A percentile compares a stretch with the other conserved stretches of the same genome.
These are phyloP conservation scores for Pantherophis alleghaniensis DNA, from an alignment of 2,797 vertebrate species.

Conservation along the genomic window DNA sequence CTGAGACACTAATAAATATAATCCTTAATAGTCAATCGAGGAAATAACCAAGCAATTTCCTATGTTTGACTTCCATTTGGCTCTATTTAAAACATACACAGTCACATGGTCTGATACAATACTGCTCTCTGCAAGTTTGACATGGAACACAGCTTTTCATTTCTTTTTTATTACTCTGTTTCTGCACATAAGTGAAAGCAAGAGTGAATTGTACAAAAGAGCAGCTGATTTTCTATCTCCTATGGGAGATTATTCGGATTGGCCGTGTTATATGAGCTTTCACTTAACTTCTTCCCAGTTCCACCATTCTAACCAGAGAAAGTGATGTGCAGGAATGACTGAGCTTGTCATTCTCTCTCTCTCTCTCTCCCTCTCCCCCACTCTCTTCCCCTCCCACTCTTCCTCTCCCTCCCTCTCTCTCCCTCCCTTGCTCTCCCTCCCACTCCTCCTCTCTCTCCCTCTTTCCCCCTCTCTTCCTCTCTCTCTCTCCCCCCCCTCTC, in stretches of 20 bases:
- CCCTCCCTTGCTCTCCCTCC: too few species aligned
- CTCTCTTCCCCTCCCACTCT: too few species aligned
- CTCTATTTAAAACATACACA: background rate
- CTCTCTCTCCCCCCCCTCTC: rapidly evolving
- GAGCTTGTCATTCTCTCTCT: background rate
- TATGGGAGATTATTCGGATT: background rate
- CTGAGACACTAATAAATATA: constrained; percentile 16
- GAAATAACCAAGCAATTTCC: constrained; percentile 34
- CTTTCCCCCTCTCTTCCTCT: too few species aligned
- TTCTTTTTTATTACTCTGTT: background rate
- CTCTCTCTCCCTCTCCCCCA: too few species aligned
- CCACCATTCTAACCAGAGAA: background rate
- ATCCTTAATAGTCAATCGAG: constrained; percentile 2
- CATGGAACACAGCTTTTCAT: background rate
- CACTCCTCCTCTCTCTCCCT: too few species aligned
- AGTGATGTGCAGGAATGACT: background rate
- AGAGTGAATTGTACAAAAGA: background rate
- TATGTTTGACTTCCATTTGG: background rate
- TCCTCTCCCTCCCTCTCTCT: too few species aligned
- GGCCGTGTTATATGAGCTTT: background rate
- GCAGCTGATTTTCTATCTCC: background rate
- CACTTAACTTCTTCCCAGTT: background rate
- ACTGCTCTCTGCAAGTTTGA: background rate
- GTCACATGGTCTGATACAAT: background rate
- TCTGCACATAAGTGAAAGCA: background rate